phyloP scores from a whole-genome alignment of 2,113 vertebrate genomes.

The Bos indicus region DNA sequence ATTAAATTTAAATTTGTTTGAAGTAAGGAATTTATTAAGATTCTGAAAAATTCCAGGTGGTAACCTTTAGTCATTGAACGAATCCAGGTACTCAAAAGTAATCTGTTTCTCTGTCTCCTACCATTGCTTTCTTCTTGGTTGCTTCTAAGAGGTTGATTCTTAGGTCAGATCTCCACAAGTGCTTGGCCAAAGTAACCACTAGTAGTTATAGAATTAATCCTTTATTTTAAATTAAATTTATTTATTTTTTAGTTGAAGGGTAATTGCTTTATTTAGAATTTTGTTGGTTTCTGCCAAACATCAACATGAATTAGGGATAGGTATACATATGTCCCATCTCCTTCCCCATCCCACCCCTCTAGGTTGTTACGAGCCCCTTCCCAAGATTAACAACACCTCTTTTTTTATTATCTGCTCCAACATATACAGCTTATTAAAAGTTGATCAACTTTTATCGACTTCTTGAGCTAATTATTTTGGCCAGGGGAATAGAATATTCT shows the following conservation, averaged over 20 bases:
- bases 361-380: not conserved
- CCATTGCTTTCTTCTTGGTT: not conserved
- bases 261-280: not conserved
- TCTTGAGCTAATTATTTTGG: not conserved
- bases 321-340: not conserved
- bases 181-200: not conserved
- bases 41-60: not conserved
- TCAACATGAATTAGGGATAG: not conserved
- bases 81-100: not conserved
- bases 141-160: not conserved
- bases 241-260: not conserved
- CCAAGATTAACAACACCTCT: not conserved
- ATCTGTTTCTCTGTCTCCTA: not conserved
- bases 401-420: not conserved
- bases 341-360: not conserved
- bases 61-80: not conserved
- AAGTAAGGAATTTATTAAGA: not conserved
- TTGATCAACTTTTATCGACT: not conserved
- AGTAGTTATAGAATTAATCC: not conserved
- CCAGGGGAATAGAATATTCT: not conserved
- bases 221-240: not conserved
- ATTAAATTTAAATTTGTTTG: not conserved
- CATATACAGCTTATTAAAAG: not conserved
- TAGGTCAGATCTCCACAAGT: not conserved
- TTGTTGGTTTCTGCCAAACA: not conserved